phyloP scores from a whole-genome alignment of 2,797 vertebrate species.

The Notamacropus eugenii region DNA sequence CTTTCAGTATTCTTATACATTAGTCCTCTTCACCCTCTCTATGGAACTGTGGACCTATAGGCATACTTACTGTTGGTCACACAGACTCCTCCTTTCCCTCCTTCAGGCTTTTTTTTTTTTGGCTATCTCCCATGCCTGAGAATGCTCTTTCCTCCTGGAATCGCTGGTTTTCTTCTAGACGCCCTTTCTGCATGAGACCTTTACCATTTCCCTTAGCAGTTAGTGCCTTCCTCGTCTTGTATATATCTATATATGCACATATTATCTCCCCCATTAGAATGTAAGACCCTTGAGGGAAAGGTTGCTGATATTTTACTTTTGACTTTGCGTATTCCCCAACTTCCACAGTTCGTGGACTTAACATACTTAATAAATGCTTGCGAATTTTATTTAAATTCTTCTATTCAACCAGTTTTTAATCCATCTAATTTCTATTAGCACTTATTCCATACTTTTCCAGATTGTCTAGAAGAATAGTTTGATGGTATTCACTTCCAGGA shows the following conservation, averaged over 20 bases:
- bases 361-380: not conserved
- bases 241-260: not conserved
- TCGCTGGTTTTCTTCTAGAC: not conserved
- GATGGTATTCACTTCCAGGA: not conserved
- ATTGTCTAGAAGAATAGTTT: not conserved
- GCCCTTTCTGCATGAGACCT: not conserved
- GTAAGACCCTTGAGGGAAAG: not conserved
- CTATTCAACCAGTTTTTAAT: not conserved
- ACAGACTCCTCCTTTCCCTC: not conserved
- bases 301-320: not conserved
- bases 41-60: not conserved
- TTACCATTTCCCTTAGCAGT: not conserved
- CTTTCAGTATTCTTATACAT: not conserved
- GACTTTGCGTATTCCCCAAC: not conserved
- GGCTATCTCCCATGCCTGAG: not conserved
- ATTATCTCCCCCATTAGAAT: not conserved
- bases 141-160: not conserved
- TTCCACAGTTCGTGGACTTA: not conserved
- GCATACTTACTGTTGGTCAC: not conserved
- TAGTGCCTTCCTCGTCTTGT: not conserved
- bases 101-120: not conserved
- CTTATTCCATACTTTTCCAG: not conserved
- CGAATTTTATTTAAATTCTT: not conserved
- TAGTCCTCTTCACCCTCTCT: not conserved
- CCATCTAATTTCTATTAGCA: not conserved